phyloP scores from a whole-genome alignment of 2,888 invertebrate genomes.

The Stenichneumon culpator region DNA sequence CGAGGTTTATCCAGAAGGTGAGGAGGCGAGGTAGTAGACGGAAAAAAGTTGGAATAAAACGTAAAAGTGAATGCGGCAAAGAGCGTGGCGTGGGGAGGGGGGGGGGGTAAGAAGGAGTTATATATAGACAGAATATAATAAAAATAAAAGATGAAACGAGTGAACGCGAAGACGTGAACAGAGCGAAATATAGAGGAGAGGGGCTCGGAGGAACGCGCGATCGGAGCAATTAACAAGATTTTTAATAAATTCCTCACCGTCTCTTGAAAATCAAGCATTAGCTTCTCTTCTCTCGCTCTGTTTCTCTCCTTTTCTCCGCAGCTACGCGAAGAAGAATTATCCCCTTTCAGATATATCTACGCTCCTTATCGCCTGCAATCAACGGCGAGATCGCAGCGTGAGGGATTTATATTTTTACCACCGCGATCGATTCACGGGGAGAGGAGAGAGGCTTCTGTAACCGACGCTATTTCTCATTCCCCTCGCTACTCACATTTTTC shows the following conservation, averaged over 20 bases:
- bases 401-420: slow-evolving; percentile 57
- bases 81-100: neutral
- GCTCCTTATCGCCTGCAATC: slow-evolving; percentile 59
- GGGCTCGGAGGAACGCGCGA: slow-evolving; percentile 42
- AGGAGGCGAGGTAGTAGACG: slow-evolving; percentile 26
- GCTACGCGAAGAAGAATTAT: slow-evolving; percentile 43
- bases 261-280: slow-evolving; percentile 52
- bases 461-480: slow-evolving; percentile 2
- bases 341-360: slow-evolving; percentile 33
- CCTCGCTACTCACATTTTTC: neutral
- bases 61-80: slow-evolving; percentile 12
- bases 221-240: slow-evolving; percentile 68
- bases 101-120: neutral
- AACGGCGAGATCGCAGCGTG: slow-evolving; percentile 35
- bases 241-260: slow-evolving; percentile 55
- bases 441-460: slow-evolving; percentile 27
- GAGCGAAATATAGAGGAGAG: slow-evolving; percentile 19
- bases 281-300: neutral
- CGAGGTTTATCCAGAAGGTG: slow-evolving; percentile 40
- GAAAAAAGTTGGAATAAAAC: slow-evolving; percentile 11
- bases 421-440: slow-evolving; percentile 29
- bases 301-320: slow-evolving; percentile 5
- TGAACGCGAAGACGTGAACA: slow-evolving; percentile 18
- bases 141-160: slow-evolving; percentile 23
- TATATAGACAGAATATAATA: neutral